A percentile compares a stretch with the other conserved stretches of the same genome.
Evolutionary conservation across 53 echinoderm and acorn worm species (phyloP).

Genomic region (Temnopleurus reevesii): DNA sequence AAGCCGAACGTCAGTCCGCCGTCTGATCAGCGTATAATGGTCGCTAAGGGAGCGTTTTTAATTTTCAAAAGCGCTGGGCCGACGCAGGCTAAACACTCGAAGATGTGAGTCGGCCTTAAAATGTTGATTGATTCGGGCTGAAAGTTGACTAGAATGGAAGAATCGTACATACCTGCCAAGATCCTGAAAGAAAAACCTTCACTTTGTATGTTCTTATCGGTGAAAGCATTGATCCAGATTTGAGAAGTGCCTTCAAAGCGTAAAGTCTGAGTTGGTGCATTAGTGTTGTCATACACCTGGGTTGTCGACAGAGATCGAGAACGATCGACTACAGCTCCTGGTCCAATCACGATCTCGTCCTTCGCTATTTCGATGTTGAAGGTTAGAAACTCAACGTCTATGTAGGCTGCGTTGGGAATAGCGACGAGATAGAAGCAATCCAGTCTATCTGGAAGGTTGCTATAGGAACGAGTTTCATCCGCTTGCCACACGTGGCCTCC

Average conservation of each 20-base stretch:
- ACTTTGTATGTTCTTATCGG: not conserved
- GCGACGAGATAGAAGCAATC: not conserved
- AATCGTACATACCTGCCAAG: not conserved
- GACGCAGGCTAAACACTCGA: too few relatives aligned
- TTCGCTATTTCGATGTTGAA: constrained; percentile 11
- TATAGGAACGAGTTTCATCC: not conserved
- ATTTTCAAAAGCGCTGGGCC: not conserved
- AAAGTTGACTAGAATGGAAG: too few relatives aligned
- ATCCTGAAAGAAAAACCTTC: not conserved
- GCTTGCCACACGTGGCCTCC: not conserved
- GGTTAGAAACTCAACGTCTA: not conserved
- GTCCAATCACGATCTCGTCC: constrained; percentile 26
- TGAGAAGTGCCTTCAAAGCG: not conserved
- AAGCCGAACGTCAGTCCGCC: too few relatives aligned
- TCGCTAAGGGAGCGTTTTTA: not conserved
- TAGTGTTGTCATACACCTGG: not conserved
- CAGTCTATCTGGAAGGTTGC: not conserved
- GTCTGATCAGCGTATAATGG: not conserved
- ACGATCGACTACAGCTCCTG: not conserved
- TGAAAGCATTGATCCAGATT: not conserved
- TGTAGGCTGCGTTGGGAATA: constrained; percentile 3
- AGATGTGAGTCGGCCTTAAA: too few relatives aligned
- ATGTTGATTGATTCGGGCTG: too few relatives aligned
- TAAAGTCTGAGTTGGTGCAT: not conserved
- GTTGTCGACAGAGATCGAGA: not conserved